Conservation (phyloP, 2,797 vertebrate genomes). For the Agapornis canus region DNA sequence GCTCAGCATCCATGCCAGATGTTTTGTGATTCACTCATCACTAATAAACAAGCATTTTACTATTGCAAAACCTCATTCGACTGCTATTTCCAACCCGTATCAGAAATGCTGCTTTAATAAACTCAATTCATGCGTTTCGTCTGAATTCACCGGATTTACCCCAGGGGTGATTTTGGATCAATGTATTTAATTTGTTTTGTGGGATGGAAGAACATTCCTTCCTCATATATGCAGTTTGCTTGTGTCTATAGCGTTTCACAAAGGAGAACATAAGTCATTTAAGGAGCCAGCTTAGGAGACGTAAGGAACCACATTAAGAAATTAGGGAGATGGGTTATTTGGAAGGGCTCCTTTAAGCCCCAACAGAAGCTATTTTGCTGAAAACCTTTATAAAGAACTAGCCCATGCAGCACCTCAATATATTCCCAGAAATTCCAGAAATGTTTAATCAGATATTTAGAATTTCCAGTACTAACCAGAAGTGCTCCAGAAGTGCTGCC, state of each 20-base stretch:
- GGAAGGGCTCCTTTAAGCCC: background rate
- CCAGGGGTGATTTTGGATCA: constrained; percentile 31
- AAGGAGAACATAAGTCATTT: constrained; percentile 21
- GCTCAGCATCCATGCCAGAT: constrained; percentile 5
- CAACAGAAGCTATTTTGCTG: constrained; percentile 28
- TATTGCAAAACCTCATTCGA: constrained; percentile 16
- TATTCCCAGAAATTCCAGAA: constrained; percentile 61
- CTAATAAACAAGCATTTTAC: constrained; percentile 46
- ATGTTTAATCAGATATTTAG: constrained; percentile 56
- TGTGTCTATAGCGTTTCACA: constrained; percentile 34
- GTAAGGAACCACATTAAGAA: constrained; percentile 21
- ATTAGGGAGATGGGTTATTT: constrained; percentile 24
- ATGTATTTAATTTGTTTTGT: constrained; percentile 36
- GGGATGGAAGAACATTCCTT: constrained; percentile 20
- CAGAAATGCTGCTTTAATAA: constrained; percentile 32
- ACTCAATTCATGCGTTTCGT: background rate
- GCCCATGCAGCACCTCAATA: background rate
- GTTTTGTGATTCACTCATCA: constrained; percentile 48
- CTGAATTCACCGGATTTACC: background rate
- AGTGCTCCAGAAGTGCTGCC: constrained; percentile 17
- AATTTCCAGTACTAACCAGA: constrained; percentile 50
- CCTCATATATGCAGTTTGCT: background rate
- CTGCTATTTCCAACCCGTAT: constrained; percentile 10
- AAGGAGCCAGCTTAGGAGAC: constrained; percentile 10
- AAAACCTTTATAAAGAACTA: constrained; percentile 12